Evolutionary conservation across 1,140 invertebrate species (phyloP).

Genomic region (Heliconius hewitsoni): DNA sequence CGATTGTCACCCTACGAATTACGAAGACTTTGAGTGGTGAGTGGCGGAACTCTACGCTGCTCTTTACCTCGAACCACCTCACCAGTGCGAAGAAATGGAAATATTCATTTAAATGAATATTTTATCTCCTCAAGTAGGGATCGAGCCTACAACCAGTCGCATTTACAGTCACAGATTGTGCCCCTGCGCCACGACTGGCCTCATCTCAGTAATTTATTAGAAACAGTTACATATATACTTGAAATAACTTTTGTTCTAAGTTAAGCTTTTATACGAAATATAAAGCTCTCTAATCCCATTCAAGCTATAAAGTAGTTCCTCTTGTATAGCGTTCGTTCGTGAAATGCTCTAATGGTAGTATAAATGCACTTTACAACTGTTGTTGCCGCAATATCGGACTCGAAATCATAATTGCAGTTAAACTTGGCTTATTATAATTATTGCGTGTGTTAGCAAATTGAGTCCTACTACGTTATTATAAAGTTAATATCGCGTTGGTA

Average conservation of each 20-base stretch:
- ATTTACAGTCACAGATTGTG: no score
- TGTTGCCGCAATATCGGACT: neutral
- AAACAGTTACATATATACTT: neutral
- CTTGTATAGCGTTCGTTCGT: neutral
- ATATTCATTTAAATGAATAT: no score
- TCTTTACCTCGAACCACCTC: no score
- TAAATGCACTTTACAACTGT: slow-evolving; percentile 9
- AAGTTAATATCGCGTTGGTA: neutral
- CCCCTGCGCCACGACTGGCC: no score
- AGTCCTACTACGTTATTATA: neutral
- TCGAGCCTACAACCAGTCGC: no score
- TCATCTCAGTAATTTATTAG: neutral
- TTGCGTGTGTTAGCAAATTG: neutral
- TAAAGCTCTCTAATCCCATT: neutral
- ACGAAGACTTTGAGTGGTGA: no score
- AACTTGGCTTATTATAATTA: slow-evolving; percentile 6
- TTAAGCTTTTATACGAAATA: neutral
- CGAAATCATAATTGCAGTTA: slow-evolving; percentile 1
- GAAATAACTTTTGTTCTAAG: neutral
- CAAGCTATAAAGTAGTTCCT: neutral
- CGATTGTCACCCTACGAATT: no score
- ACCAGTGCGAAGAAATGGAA: no score
- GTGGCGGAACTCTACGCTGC: no score
- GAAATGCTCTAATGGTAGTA: neutral
- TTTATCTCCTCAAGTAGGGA: no score